Evolutionary conservation across 2,797 vertebrate genomes (phyloP).

Genomic region (Anomalospiza imberbis): DNA sequence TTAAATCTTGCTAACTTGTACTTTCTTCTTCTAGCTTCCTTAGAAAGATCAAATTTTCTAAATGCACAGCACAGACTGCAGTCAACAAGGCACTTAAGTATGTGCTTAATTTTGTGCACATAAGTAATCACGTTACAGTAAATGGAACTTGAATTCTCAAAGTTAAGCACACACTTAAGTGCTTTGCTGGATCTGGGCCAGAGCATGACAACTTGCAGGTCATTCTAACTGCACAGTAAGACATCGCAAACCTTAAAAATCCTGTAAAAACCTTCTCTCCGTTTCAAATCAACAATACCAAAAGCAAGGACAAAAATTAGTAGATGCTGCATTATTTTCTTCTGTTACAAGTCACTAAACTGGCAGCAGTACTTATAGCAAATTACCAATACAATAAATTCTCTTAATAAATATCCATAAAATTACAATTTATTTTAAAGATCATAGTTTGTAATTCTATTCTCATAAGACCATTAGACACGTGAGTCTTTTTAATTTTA

Average conservation of each 20-base stretch:
- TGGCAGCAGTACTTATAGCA: constrained; percentile 41
- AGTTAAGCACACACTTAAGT: constrained; percentile 60
- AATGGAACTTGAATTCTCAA: constrained; percentile 5
- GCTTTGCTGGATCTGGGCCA: constrained; percentile 45
- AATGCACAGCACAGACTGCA: background rate
- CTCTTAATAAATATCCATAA: constrained; percentile 63
- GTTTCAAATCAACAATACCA: background rate
- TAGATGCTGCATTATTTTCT: constrained; percentile 31
- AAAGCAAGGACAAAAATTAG: constrained; percentile 5
- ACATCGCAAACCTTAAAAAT: background rate
- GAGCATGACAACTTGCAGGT: background rate
- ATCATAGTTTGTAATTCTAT: constrained; percentile 57
- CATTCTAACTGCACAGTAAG: background rate
- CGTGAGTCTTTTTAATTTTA: constrained; percentile 58
- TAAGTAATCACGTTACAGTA: constrained; percentile 23
- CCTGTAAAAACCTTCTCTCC: background rate
- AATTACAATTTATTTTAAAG: constrained; percentile 68
- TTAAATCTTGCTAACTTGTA: constrained; percentile 5
- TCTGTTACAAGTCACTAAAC: constrained; percentile 38
- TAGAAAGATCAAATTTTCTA: constrained; percentile 3
- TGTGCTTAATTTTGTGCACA: constrained; percentile 47
- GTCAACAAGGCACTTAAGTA: constrained; percentile 45
- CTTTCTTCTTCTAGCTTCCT: background rate
- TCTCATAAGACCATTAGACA: constrained; percentile 55
- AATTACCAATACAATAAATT: constrained; percentile 59